These are phyloP conservation scores for Heliconius hermathena DNA, from an alignment of 1,140 invertebrate species.

Conservation along the genomic window DNA sequence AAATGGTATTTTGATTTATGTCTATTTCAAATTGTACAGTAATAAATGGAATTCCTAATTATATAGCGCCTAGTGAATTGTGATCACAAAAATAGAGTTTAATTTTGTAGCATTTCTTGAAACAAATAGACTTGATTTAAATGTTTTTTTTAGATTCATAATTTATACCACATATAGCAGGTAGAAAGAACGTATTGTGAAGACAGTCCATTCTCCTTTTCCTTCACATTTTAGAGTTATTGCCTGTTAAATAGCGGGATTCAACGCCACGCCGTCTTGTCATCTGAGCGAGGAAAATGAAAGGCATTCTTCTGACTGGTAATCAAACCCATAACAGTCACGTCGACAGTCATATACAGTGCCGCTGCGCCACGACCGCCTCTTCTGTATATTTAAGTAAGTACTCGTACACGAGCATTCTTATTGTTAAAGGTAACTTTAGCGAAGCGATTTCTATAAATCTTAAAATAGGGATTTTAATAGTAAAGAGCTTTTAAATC, in stretches of 20 bases:
- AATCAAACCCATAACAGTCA: no score
- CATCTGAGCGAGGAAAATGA: no score
- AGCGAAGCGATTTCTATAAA: neutral
- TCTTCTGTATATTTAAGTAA: neutral
- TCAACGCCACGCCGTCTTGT: neutral
- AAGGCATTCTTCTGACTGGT: no score
- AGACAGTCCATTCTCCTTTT: neutral
- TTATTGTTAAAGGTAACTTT: neutral
- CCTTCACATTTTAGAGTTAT: no score
- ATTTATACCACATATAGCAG: no score
- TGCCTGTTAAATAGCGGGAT: no score
- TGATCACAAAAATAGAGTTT: neutral
- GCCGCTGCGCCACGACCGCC: no score
- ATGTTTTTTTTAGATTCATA: neutral
- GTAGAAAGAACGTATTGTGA: neutral
- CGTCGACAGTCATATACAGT: no score
- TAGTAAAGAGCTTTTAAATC: slow-evolving; percentile 6
- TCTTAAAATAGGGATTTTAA: neutral
- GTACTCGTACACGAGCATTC: neutral
- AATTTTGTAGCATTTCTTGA: neutral
- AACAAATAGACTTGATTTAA: neutral
- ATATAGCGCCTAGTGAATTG: slow-evolving; percentile 6
- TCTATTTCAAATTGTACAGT: slow-evolving; percentile 20
- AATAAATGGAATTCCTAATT: slow-evolving; percentile 11
- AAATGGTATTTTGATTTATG: slow-evolving; percentile 17